Base-by-base conservation (phyloP, 2,113 vertebrate species). In the Neolamprologus devosi region DNA sequence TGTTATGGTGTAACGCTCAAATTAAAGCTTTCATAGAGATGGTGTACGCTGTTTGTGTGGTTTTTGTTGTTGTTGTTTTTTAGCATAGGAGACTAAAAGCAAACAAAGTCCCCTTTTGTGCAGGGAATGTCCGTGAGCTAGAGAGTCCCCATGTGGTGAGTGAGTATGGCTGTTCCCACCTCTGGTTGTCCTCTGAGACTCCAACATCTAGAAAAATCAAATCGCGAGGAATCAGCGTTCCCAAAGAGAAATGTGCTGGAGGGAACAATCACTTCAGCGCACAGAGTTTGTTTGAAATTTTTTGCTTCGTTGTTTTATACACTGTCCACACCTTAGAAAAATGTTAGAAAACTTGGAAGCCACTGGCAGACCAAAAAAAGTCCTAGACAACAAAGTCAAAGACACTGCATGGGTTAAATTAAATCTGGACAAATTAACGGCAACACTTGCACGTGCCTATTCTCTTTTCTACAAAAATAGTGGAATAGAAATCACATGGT, bases 301-400 rank as follows among this genome's bases (percentile, higher is more conserved):
- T 96, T 96, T 95, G 93, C 94, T 95, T 94, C 40, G 65, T 95
- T 94, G 90, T 92, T 95, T 94, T 90, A 90, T 87, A 94, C 89
- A 88, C 75, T 81, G 88, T 88, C 90, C 92, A 88, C 89, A 89
- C 89, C 49, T 94, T 93, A 94, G 91, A 93, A 85, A 95, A 95
- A 93, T 88, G 63, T 94, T 96, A 96, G 81, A 96, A 97, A 96
- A 97, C 87, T 37, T 95, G 96, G 96, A 97, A 96, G 96, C 95
- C 95, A 95, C 91, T 95, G 94, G 92, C 95, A 96, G 94, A 95
- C 94, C 94, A 94, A 94, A 78, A 75, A 51, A 92, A 81, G 90
- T 95, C 89, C 88, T 93, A 92, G 91, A 95, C 91, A 87, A 91
- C 85, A 84, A 85, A 81, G 93, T 94, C 85, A 85, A 89, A 95